Evolutionary conservation across 64 coral and sea anemone species (phyloP), one percentile per base, ranked within the genome.

Genomic region (Montipora cactus): DNA sequence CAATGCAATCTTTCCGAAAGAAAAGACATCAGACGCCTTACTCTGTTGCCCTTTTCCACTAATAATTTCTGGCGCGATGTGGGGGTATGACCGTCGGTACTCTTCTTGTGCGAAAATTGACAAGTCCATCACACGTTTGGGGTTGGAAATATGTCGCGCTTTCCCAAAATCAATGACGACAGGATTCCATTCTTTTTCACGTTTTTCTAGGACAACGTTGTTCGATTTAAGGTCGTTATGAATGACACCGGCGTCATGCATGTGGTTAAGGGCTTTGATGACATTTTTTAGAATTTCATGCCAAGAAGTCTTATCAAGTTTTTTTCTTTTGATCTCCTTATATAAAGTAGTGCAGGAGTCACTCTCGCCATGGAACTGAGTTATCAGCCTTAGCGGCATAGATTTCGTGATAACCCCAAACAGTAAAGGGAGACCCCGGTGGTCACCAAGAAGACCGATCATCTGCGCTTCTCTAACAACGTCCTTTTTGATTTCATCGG

Each of bases 161-260:
- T 79, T 90, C 55, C 76, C 57, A 18, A 90, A 90, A 79, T 90
- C 58, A 90, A 79, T 90, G 19, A 90, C 61, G 21, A 79, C 76
- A 1, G 55, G 76, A 78, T 90, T 90, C 75, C 76, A 80, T 25
- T 68, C 8, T 61, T 90, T 0, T 14, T 45, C 14, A 7, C 88
- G 20, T 79, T 64, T 90, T 15, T 90, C 88, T 37, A 90, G n/a
- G 8, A 90, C 71, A 48, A 80, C 57, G 47, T 90, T 90, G 67
- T 90, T 76, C 13, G 28, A 66, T 48, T 90, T 90, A n/a, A 80
- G 28, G n/a, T n/a, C n/a, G n/a, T n/a, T n/a, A n/a, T n/a, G n/a
- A 10, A 55, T 5, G 9, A 55, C 52, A 55, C 52, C 52, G 2
- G 52, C 52, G 0, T 55, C 9, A 10, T 55, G 52, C 0, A 55